Conservation (phyloP, 2,797 vertebrate species). For the Galaxias olidus region DNA sequence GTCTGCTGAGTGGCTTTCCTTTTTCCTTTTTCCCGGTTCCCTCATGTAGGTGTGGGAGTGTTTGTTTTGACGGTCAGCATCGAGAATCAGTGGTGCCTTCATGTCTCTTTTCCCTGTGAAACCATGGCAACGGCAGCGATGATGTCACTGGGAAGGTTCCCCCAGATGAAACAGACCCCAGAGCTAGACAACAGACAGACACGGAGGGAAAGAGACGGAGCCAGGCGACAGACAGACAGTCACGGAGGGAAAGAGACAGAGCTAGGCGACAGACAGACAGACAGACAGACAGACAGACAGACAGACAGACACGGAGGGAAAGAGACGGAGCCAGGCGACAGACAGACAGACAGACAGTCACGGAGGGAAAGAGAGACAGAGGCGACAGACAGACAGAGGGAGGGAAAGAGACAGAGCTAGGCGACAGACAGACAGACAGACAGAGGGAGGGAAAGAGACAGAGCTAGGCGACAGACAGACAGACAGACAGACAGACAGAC, state of each 20-base stretch:
- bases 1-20: constrained; percentile 1
- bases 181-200: constrained; percentile 33
- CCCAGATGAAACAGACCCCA: constrained; percentile 42
- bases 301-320: background rate
- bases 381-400: background rate
- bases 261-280: background rate
- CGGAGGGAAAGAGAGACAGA: constrained; percentile 10
- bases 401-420: background rate
- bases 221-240: no score
- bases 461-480: constrained; percentile 34
- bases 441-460: constrained; percentile 27
- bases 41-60: background rate
- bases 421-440: background rate
- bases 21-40: background rate
- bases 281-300: constrained; percentile 45
- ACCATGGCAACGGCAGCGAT: constrained; percentile 71
- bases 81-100: constrained; percentile 51
- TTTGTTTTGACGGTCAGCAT: constrained; percentile 13
- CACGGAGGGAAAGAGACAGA: background rate
- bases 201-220: background rate
- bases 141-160: constrained; percentile 67
- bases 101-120: constrained; percentile 46
- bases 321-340: background rate
- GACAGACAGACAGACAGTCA: no score
- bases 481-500: constrained; percentile 28